Evolutionary conservation across 2,888 invertebrate genomes (phyloP), one percentile per base, ranked within the genome.

Genomic region (Electrophaes corylata): DNA sequence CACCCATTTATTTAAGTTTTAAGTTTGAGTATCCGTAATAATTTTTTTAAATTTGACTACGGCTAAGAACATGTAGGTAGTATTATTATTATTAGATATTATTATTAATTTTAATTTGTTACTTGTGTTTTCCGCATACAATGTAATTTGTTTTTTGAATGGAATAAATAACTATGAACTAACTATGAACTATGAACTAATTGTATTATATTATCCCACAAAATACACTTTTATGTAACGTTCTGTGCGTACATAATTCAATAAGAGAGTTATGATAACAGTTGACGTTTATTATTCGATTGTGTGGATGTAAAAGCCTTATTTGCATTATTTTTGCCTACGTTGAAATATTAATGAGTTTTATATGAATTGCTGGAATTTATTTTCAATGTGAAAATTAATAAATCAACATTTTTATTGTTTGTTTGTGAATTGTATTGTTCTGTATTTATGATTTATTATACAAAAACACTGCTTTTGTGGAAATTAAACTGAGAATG

Each of bases 251-350:
- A 37, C 37, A 37, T 12, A 16, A 16, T 35, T 35, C 8, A 41
- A 41, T 41, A 8, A 41, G 37, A 47, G 43, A 57, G 47, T 47
- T 57, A 52, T 57, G 35, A 31, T 52, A 52, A 52, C 39, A 20
- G 18, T 6, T 35, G 14, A 41, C 20, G 47, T 57, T 48, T 52
- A 52, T 57, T 52, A 29, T 39, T 20, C 40, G 46, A 46, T 40
- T 40, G 19, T 11, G 46, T 47, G 40, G 33, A 54, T 45, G 40
- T 53, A 53, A 57, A 52, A 41, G 11, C 26, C 19, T 29, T 40
- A 57, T 57, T 57, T 46, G 18, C 51, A 51, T 57, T 19, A 37
- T 37, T 37, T 45, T 48, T 48, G 37, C 37, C 2, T 23, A 10
- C 11, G n/a, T 11, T 23, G n/a, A 33, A n/a, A 41, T 41, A 10